Base-by-base conservation (phyloP, 2,888 invertebrate genomes). In the Camptogramma bilineatum region DNA sequence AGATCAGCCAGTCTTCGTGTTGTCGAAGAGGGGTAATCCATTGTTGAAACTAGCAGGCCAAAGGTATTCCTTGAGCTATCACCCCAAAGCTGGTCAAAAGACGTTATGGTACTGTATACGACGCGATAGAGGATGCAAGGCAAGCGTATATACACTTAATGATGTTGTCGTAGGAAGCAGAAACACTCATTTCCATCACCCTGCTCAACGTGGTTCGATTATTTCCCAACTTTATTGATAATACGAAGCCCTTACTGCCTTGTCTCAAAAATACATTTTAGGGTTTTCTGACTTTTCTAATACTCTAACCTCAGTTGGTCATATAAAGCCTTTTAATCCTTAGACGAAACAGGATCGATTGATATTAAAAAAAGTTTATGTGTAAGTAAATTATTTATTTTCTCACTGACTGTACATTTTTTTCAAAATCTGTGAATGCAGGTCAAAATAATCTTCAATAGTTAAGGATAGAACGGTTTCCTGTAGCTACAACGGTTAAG, bases 41-140 rank as follows among this genome's bases (percentile, higher is more conserved):
- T 16, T 44, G 9, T 16, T 53, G 9, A 42, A 13, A 44, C 24
- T 44, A 9, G 44, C n/a, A 16, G 53, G 53, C 16, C 34, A 39
- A 42, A 42, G 44, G 10, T 53, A 53, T 24, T 44, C 53, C 7
- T n/a, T 42, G 21, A 10, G 16, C 17, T 53, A 24, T 16, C 39
- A 44, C 8, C 21, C 16, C 2, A 42, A 17, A 17, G 44, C 7
- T 17, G 44, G 44, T 9, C n/a, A 8, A 8, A 42, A 21, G 7
- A 42, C 24, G 3, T 21, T 39, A 21, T 53, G 54, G 54, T 46
- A 55, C 18, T 58, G 58, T 17, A n/a, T 19, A 8, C 24, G n/a
- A 44, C 52, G 52, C 0, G 28, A 31, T 2, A 28, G n/a, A n/a
- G 58, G 48, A 21, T 60, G 60, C 18, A 60, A 48, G n/a, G 60